phyloP scores from a whole-genome alignment of 2,797 vertebrate genomes.

The Cetoscarus ocellatus region DNA sequence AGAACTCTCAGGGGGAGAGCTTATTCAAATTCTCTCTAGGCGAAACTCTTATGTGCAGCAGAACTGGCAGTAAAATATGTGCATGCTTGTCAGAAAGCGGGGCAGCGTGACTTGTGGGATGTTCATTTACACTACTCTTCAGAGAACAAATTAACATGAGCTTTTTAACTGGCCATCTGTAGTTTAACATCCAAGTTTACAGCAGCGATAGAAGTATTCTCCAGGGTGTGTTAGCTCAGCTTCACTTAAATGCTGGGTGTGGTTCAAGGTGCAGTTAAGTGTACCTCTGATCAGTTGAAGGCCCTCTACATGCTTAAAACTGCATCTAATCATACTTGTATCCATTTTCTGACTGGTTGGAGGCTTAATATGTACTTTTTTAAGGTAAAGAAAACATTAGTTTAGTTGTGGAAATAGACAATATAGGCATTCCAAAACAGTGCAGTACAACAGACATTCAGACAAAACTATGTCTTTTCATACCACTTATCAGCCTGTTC shows the following conservation, averaged over 20 bases:
- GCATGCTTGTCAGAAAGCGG: background rate
- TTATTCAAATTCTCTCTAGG: background rate
- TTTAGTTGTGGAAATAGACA: too few relatives aligned
- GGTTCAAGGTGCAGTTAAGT: background rate
- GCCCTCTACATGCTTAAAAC: too few relatives aligned
- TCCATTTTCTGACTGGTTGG: too few relatives aligned
- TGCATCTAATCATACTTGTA: too few relatives aligned
- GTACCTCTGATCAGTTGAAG: background rate
- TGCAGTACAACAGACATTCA: too few relatives aligned
- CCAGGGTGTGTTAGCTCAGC: background rate
- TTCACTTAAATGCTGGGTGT: background rate
- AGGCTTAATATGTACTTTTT: too few relatives aligned
- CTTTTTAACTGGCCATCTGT: background rate
- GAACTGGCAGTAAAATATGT: background rate
- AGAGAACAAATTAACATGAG: conserved; percentile 3
- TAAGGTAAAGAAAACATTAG: too few relatives aligned
- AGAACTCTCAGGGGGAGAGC: background rate
- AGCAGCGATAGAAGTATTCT: background rate
- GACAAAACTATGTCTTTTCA: too few relatives aligned
- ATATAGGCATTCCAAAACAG: too few relatives aligned
- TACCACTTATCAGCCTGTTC: too few relatives aligned
- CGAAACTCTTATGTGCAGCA: background rate
- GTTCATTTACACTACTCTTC: background rate
- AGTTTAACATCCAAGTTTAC: background rate
- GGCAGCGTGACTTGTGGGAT: background rate